phyloP scores from a whole-genome alignment of 2,113 vertebrate genomes.

The Silurus asotus region DNA sequence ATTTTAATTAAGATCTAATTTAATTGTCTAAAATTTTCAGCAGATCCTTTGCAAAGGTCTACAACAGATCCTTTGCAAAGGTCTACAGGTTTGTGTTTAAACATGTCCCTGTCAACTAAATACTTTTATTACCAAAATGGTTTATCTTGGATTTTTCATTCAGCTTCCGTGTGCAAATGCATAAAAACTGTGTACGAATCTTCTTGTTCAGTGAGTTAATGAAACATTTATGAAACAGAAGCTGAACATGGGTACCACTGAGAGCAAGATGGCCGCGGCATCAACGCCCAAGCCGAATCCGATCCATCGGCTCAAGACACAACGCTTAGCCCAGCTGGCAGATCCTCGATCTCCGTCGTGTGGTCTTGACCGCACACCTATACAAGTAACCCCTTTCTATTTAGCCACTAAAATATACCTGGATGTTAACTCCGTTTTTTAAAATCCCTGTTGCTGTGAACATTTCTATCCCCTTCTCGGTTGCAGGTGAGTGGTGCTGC shows the following conservation, averaged over 20 bases:
- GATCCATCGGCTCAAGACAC: conserved; percentile 58
- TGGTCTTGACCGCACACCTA: conserved; percentile 80
- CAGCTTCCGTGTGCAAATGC: not conserved
- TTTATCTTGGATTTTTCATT: not conserved
- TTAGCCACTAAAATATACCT: not conserved
- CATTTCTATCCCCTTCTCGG: not conserved
- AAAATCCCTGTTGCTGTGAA: not conserved
- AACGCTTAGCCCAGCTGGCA: conserved; percentile 64
- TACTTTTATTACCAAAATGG: too few relatives aligned
- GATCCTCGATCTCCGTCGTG: conserved; percentile 87
- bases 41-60: not conserved
- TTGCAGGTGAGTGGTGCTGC: conserved; percentile 54
- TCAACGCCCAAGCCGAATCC: conserved; percentile 65
- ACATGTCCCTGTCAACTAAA: not conserved
- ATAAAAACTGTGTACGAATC: not conserved
- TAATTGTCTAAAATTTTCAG: not conserved
- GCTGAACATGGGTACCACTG: conserved; percentile 78
- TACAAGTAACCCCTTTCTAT: conserved; percentile 62
- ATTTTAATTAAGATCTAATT: too few relatives aligned
- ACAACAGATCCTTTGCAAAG: not conserved
- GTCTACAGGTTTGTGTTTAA: not conserved
- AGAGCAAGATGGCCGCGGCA: conserved; percentile 71
- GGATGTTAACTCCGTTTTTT: not conserved
- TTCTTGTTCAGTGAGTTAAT: not conserved
- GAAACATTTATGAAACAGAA: not conserved